Base-by-base conservation (phyloP, 2,797 vertebrate genomes). In the Molothrus ater region DNA sequence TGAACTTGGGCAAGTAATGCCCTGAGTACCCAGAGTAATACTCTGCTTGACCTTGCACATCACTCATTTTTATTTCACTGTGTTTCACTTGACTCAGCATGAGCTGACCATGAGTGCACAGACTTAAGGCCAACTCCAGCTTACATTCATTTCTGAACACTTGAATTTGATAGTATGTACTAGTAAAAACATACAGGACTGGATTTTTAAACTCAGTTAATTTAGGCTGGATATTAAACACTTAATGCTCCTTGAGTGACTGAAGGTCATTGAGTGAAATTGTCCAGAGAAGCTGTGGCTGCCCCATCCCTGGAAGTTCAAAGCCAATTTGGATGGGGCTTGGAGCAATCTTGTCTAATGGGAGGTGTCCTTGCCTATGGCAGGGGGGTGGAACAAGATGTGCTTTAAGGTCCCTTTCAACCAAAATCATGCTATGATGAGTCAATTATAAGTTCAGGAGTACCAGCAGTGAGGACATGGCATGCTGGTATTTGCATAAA, bases 381-480 rank as follows among this genome's bases (percentile, higher is more conserved):
- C 17, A 32, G 21, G 2, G 11, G 17, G 1, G 0, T 24, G 22
- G 63, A 32, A 20, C 5, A 29, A 20, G 42, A 36, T 32, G 36
- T 36, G 11, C 48, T 69, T 36, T 56, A 42, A 74, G 34, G 34
- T 81, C 22, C 21, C 6, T 81, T 61, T 26, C 56, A 69, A 36
- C 18, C 26, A 40, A 54, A 61, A 28, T 47, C 26, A 17, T 29
- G 8, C 13, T 56, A 2, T 54, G 54, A 17, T 74, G 15, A 61
- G 22, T 81, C 31, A 68, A 2, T 32, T 51, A 4, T 20, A 25
- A 48, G 22, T 48, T 63, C 34, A 86, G 8, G 34, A 61, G 42
- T 53, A 34, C 25, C 19, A 18, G 13, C 43, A 76, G 16, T 38
- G 38, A 61, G 69, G 20, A 48, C 8, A 4, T 24, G 26, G 4